phyloP scores from a whole-genome alignment of 2,113 vertebrate species.

The Dicaeum eximium region DNA sequence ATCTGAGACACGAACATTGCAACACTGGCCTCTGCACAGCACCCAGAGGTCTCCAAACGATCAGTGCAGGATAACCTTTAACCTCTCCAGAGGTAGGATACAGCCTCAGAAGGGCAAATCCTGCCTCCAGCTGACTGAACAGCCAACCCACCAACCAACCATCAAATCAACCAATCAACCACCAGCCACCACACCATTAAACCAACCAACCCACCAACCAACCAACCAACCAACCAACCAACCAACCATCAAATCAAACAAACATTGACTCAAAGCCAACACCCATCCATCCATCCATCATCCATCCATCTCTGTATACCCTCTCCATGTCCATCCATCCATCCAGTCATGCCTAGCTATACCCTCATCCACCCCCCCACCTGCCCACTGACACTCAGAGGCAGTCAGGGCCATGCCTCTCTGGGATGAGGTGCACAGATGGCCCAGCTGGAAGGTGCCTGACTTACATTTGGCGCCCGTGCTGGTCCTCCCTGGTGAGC shows the following conservation, averaged over 20 bases:
- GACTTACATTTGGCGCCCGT: conserved; percentile 87
- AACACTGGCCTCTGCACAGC: neutral
- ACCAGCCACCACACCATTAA: neutral
- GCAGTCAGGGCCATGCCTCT: neutral
- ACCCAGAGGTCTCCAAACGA: neutral
- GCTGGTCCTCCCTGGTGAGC: conserved; percentile 89
- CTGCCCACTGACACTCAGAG: accelerated
- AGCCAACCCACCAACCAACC: too few relatives aligned
- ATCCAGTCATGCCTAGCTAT: neutral
- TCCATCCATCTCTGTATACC: neutral
- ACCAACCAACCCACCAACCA: neutral
- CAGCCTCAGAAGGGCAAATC: neutral
- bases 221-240: neutral
- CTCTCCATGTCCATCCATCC: neutral
- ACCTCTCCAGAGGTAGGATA: neutral
- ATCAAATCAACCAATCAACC: neutral
- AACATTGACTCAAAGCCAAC: neutral
- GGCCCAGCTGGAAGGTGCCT: neutral
- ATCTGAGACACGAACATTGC: neutral
- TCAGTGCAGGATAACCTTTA: neutral
- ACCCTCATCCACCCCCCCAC: neutral
- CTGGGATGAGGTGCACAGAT: neutral
- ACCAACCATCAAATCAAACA: neutral
- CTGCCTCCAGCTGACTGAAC: neutral
- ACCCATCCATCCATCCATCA: neutral